phyloP scores from a whole-genome alignment of 1,140 invertebrate species.

The Lepidurus arcticus region DNA sequence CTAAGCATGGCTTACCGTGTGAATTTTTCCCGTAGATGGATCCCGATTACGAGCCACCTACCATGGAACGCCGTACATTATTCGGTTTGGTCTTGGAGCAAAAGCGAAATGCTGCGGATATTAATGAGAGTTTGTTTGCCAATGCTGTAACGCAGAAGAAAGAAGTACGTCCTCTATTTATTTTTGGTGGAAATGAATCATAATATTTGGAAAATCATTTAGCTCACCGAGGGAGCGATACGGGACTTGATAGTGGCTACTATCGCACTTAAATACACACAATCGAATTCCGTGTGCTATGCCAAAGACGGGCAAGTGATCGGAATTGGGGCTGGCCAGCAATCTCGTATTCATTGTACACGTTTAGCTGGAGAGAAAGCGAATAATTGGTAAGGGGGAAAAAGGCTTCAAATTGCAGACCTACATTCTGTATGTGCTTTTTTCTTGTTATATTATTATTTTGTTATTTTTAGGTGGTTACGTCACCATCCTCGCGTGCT shows the following conservation, averaged over 20 bases:
- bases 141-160: slow-evolving; percentile 1
- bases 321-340: slow-evolving; percentile 95
- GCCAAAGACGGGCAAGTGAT: slow-evolving; percentile 87
- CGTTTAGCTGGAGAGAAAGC: slow-evolving; percentile 94
- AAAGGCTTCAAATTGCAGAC: too few species aligned
- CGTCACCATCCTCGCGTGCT: slow-evolving; percentile 84
- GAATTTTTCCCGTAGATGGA: slow-evolving; percentile 64
- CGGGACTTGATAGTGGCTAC: slow-evolving; percentile 92
- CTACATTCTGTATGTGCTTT: not conserved
- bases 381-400: slow-evolving; percentile 77
- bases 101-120: slow-evolving; percentile 79
- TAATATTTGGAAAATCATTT: slow-evolving; percentile 48
- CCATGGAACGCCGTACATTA: slow-evolving; percentile 76
- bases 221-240: slow-evolving; percentile 66
- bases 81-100: slow-evolving; percentile 91
- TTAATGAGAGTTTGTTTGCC: slow-evolving; percentile 49
- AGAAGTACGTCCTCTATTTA: not conserved
- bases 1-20: too few species aligned
- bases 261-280: slow-evolving; percentile 95
- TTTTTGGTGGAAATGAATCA: slow-evolving; percentile 30
- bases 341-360: slow-evolving; percentile 95
- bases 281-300: slow-evolving; percentile 94
- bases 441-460: slow-evolving; percentile 33
- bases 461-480: slow-evolving; percentile 63
- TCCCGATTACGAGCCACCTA: slow-evolving; percentile 69